These are phyloP conservation scores for Arion vulgaris DNA, from an alignment of 1,140 invertebrate species.

Conservation along the genomic window DNA sequence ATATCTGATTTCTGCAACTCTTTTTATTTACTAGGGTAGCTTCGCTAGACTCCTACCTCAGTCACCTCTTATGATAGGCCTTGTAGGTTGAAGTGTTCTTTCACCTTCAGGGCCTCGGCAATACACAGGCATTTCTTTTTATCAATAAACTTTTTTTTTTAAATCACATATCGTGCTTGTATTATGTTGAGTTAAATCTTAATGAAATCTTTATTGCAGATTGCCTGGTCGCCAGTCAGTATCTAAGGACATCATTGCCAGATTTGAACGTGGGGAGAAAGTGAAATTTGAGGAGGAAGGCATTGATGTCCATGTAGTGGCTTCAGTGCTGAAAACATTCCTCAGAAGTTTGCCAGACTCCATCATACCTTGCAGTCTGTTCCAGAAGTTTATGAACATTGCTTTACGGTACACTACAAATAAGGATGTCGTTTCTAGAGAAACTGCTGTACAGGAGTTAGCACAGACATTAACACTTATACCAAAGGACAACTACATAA, in stretches of 20 bases:
- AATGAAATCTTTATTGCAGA: constrained; percentile 49
- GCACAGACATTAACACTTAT: constrained; percentile 51
- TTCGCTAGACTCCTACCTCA: too few species aligned
- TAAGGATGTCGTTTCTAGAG: constrained; percentile 41
- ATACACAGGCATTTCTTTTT: too few species aligned
- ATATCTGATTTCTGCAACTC: too few species aligned
- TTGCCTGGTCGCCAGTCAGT: constrained; percentile 64
- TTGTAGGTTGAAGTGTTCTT: too few species aligned
- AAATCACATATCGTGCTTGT: too few species aligned
- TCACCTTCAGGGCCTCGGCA: too few species aligned
- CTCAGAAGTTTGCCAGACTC: constrained; percentile 70
- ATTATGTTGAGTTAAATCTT: too few species aligned
- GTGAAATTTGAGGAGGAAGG: constrained; percentile 55
- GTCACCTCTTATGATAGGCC: too few species aligned
- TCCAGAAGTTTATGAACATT: constrained; percentile 67
- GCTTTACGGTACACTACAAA: constrained; percentile 57
- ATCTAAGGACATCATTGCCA: constrained; percentile 61
- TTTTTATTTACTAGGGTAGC: too few species aligned
- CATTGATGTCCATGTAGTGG: constrained; percentile 69
- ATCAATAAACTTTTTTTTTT: too few species aligned
- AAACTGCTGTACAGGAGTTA: constrained; percentile 51
- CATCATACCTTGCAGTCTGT: constrained; percentile 64
- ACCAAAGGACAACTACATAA: constrained; percentile 62
- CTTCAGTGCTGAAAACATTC: constrained; percentile 69
- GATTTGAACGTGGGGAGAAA: constrained; percentile 65